Percentiles rank a stretch among this genome's conserved stretches.
Conservation (phyloP, 1,140 invertebrate species). For the Scylla paramamosain region DNA sequence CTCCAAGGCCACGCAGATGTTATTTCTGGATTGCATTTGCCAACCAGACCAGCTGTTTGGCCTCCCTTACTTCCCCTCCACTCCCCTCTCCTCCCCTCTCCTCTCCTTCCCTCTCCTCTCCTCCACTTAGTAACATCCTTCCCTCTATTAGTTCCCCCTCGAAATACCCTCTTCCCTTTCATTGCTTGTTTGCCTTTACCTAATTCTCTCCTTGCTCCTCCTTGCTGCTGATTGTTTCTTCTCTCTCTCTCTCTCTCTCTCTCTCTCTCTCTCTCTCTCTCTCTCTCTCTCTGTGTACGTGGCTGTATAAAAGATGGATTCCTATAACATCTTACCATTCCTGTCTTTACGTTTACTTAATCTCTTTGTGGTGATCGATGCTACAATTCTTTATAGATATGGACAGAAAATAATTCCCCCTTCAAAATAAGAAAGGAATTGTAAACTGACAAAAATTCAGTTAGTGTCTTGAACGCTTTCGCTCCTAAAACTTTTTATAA, state of each 20-base stretch:
- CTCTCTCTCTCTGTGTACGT: neutral
- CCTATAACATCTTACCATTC: too few species aligned
- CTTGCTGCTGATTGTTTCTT: neutral
- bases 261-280: constrained; percentile 20
- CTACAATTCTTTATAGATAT: too few species aligned
- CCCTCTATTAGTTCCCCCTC: neutral
- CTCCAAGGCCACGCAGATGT: neutral
- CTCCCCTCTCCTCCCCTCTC: neutral
- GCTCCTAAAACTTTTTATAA: too few species aligned
- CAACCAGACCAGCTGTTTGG: neutral
- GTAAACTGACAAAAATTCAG: too few species aligned
- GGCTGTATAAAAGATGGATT: too few species aligned
- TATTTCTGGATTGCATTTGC: neutral
- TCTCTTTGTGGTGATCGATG: too few species aligned
- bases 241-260: constrained; percentile 16
- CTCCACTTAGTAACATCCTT: neutral
- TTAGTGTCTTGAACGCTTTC: too few species aligned
- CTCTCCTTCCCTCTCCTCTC: neutral
- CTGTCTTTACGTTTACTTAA: too few species aligned
- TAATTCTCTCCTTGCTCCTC: neutral
- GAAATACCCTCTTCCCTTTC: too few species aligned
- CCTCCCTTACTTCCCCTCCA: too few species aligned
- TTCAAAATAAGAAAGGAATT: too few species aligned
- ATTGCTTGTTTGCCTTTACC: neutral
- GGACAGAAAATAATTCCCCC: too few species aligned